Evolutionary conservation across 1,140 invertebrate species (phyloP), one percentile per base, ranked within the genome.

Genomic region (Papilio xuthus): DNA sequence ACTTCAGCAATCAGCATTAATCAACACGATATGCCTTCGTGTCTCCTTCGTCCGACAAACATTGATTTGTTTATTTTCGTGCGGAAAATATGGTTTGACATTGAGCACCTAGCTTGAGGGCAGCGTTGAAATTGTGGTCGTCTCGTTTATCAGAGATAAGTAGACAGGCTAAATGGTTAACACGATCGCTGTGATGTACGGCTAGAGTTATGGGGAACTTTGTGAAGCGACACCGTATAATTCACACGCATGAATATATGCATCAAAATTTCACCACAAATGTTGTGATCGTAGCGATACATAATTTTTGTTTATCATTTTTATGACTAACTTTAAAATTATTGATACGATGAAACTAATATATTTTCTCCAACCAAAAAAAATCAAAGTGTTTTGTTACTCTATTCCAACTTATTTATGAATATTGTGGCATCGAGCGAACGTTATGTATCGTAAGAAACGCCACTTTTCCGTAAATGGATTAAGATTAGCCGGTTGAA

Each of bases 1-100:
- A 89, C 90, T 92, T 91, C 90, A 92, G 92, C 90, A 93, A 93
- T 93, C 90, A 93, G 88, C 91, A 92, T 93, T 91, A 87, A 92
- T 93, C 91, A 93, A 89, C 85, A 87, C 84, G 86, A 90, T 92
- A 89, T 90, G 88, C 85, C 84, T 84, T 85, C 83, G 83, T 90
- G 88, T 87, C 88, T 87, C 85, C 79, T 78, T 82, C 80, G 84
- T 86, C 82, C 82, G 80, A 84, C 78, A 69, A 81, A 80, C 80
- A 88, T 87, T 91, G 89, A 90, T 91, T 92, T 92, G 90, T 92
- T 91, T 89, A 90, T 93, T 91, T 89, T 90, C 86, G 79, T 83
- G 82, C 85, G 90, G 89, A 90, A 90, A 93, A 90, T 90, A 90
- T 84, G 85, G 85, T 89, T 87, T 89, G 88, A 89, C 88, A 86